Conservation (phyloP, 2,797 vertebrate species). For the Pyrrhura leucotis region DNA sequence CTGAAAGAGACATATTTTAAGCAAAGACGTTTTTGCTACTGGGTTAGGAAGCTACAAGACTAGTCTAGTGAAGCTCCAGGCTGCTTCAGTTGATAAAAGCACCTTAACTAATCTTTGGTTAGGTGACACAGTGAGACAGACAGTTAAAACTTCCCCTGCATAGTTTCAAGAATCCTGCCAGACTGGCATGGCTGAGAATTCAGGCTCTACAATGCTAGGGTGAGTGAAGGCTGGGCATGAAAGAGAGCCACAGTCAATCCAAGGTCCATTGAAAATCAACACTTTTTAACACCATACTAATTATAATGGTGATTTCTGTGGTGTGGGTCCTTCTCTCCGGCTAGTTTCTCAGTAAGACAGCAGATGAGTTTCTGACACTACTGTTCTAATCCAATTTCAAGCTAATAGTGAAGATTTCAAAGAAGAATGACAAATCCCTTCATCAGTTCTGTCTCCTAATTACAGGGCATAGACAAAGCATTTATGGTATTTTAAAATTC, state of each 20-base stretch:
- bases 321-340: not conserved
- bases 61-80: not conserved
- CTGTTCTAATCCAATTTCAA: not conserved
- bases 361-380: not conserved
- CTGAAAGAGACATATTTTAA: not conserved
- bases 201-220: not conserved
- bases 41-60: not conserved
- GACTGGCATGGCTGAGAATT: not conserved
- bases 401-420: not conserved
- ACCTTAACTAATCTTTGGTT: not conserved
- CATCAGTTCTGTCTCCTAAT: not conserved
- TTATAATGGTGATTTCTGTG: not conserved
- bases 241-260: not conserved
- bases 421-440: not conserved
- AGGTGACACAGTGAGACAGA: not conserved
- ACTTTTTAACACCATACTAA: not conserved
- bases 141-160: not conserved
- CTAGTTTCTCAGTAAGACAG: not conserved
- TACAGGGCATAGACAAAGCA: not conserved
- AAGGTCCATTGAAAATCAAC: not conserved
- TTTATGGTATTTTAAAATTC: not conserved
- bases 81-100: not conserved
- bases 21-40: not conserved
- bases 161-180: not conserved
- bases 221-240: not conserved